Conservation (phyloP, 2,113 vertebrate genomes). For the Nibea coibor region DNA sequence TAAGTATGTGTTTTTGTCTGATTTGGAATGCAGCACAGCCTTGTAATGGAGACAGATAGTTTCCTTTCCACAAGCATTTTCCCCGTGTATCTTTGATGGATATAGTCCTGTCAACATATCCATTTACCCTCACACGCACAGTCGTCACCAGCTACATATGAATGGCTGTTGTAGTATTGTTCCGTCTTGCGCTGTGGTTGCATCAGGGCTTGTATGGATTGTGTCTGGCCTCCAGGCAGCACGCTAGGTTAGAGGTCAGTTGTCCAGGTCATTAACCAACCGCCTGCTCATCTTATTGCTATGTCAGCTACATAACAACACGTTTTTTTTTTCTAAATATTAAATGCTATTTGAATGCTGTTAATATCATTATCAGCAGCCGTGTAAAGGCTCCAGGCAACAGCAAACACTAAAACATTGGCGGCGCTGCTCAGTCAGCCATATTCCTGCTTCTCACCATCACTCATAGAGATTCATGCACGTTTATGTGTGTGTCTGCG, state of each 20-base stretch:
- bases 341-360: conserved; percentile 49
- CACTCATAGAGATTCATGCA: conserved; percentile 25
- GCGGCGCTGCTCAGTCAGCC: conserved; percentile 54
- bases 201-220: conserved; percentile 43
- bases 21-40: conserved; percentile 17
- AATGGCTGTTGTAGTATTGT: conserved; percentile 1
- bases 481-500: conserved; percentile 12
- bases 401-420: conserved; percentile 8
- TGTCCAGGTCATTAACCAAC: conserved; percentile 55
- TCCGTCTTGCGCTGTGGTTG: background rate
- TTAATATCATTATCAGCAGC: conserved; percentile 31
- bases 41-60: conserved; percentile 55
- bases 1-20: conserved; percentile 28
- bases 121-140: conserved; percentile 41
- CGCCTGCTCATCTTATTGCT: conserved; percentile 49
- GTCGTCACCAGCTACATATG: conserved; percentile 30
- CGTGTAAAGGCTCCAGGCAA: conserved; percentile 36
- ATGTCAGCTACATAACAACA: conserved; percentile 51
- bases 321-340: conserved; percentile 17
- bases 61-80: conserved; percentile 35
- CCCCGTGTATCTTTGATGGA: conserved; percentile 45
- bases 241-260: conserved; percentile 51
- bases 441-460: conserved; percentile 24
- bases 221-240: conserved; percentile 47
- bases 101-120: conserved; percentile 43